Conservation (phyloP, 1,140 invertebrate species). For the Spodoptera litura region DNA sequence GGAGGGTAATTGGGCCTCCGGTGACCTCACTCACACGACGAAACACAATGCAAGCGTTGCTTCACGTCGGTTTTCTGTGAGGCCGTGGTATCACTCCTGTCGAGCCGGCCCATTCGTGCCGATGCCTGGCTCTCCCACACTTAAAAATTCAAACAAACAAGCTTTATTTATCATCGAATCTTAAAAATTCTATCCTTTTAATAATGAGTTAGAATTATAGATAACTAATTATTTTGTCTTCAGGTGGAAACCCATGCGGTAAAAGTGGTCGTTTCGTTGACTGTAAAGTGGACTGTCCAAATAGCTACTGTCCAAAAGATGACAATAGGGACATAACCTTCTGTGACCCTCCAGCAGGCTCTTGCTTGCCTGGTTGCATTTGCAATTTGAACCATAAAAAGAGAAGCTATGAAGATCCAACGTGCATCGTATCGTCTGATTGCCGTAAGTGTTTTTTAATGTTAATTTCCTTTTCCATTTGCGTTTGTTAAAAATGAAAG, state of each 20-base stretch:
- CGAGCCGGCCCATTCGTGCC: too few species aligned
- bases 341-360: slow-evolving; percentile 48
- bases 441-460: slow-evolving; percentile 60
- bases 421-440: slow-evolving; percentile 55
- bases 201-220: too few species aligned
- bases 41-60: too few species aligned
- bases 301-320: slow-evolving; percentile 57
- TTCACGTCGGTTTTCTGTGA: too few species aligned
- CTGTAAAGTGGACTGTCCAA: slow-evolving; percentile 52
- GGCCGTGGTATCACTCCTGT: too few species aligned
- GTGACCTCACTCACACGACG: too few species aligned
- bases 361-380: slow-evolving; percentile 54
- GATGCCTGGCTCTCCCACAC: too few species aligned
- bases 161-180: too few species aligned
- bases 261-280: slow-evolving; percentile 47
- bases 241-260: slow-evolving; percentile 58
- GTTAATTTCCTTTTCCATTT: neutral
- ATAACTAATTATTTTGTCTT: neutral
- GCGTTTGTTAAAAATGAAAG: too few species aligned
- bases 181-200: too few species aligned
- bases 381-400: slow-evolving; percentile 57
- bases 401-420: slow-evolving; percentile 45
- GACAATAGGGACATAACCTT: slow-evolving; percentile 43
- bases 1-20: too few species aligned
- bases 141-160: too few species aligned